These are phyloP conservation scores for Phoeniculus purpureus DNA, from an alignment of 2,797 vertebrate species.

Conservation along the genomic window DNA sequence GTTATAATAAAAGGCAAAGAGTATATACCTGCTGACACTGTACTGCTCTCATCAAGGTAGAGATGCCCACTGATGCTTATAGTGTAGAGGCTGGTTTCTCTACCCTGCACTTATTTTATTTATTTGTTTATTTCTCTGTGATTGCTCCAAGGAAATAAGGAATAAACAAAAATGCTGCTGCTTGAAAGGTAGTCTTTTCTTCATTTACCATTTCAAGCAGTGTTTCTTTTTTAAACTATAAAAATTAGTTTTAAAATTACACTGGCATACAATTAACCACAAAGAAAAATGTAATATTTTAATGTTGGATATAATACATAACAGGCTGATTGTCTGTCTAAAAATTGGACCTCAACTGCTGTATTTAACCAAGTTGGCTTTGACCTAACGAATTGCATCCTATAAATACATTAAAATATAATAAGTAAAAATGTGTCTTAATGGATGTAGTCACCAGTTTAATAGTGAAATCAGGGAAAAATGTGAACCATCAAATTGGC, in stretches of 20 bases:
- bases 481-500: not conserved
- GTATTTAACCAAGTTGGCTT: not conserved
- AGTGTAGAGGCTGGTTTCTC: conserved; percentile 83
- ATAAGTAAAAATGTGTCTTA: not conserved
- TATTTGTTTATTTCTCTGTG: conserved; percentile 43
- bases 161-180: conserved; percentile 74
- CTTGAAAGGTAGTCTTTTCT: conserved; percentile 34
- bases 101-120: conserved; percentile 76
- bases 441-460: not conserved
- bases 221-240: not conserved
- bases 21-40: conserved; percentile 95
- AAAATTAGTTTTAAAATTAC: conserved; percentile 3
- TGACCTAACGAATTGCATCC: not conserved
- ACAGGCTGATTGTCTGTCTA: not conserved
- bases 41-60: conserved; percentile 98
- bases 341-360: not conserved
- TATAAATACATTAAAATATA: conserved; percentile 5
- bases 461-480: not conserved
- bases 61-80: conserved; percentile 82
- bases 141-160: conserved; percentile 89
- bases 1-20: conserved; percentile 97
- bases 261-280: not conserved
- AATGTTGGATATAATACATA: conserved; percentile 17
- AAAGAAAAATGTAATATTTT: not conserved
- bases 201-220: not conserved